Percentiles rank a stretch among this genome's conserved stretches.
These are phyloP conservation scores for Nixonia krombeini DNA, from an alignment of 1,140 invertebrate genomes.

Conservation along the genomic window DNA sequence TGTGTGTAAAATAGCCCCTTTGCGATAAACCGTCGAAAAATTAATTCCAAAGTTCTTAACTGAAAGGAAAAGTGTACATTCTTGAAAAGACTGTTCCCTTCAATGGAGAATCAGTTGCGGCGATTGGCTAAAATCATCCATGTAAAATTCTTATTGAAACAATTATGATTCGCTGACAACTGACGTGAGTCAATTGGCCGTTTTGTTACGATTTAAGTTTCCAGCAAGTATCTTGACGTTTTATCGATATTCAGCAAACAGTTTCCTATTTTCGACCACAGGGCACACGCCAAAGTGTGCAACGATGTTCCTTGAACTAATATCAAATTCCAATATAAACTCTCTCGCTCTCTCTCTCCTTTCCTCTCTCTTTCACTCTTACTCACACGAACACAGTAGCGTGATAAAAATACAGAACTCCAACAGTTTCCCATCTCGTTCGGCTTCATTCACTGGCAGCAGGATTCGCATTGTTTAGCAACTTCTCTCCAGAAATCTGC, in stretches of 20 bases:
- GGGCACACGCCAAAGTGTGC: not conserved
- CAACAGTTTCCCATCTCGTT: not conserved
- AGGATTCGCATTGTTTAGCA: not conserved
- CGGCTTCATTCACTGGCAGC: not conserved
- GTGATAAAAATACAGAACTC: constrained; percentile 28
- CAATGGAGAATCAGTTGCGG: too few species aligned
- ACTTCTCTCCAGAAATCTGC: not conserved
- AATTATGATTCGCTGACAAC: not conserved
- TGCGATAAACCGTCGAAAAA: too few species aligned
- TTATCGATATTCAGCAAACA: constrained; percentile 4
- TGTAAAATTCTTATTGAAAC: too few species aligned
- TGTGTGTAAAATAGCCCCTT: too few species aligned
- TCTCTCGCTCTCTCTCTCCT: not conserved
- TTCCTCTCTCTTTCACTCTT: too few species aligned
- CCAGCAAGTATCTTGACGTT: constrained; percentile 3
- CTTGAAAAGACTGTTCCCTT: too few species aligned
- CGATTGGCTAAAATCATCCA: too few species aligned
- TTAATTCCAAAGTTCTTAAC: too few species aligned
- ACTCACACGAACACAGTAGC: too few species aligned
- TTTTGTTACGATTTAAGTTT: not conserved
- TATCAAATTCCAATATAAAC: constrained; percentile 6
- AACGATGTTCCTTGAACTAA: constrained; percentile 1
- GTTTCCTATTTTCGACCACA: not conserved
- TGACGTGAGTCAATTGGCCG: not conserved
- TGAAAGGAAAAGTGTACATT: too few species aligned